Conservation (phyloP, 2,888 invertebrate species). For the Steromphala cineraria region DNA sequence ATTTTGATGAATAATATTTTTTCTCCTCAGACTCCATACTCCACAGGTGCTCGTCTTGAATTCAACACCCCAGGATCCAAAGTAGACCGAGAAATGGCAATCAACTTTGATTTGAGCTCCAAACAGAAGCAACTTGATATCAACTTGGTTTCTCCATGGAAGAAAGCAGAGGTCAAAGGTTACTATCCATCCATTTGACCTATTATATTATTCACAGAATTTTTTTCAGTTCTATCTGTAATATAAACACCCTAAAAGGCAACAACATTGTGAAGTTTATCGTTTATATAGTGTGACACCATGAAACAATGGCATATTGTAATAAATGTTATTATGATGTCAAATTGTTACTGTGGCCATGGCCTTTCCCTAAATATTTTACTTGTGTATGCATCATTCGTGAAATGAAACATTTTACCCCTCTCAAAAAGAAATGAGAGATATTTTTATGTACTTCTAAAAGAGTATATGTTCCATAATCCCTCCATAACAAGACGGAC, state of each 20-base stretch:
- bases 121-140: slow-evolving; percentile 51
- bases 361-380: too few relatives aligned
- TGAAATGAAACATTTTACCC: too few relatives aligned
- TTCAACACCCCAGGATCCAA: slow-evolving; percentile 90
- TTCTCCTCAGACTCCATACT: slow-evolving; percentile 47
- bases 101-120: slow-evolving; percentile 66
- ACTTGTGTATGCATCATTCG: too few relatives aligned
- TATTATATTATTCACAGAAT: too few relatives aligned
- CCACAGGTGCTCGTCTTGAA: slow-evolving; percentile 66
- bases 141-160: slow-evolving; percentile 70
- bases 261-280: too few relatives aligned
- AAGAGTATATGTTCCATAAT: neutral
- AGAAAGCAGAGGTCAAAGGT: slow-evolving; percentile 69
- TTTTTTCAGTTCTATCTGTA: neutral
- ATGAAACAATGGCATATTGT: too few relatives aligned
- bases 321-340: too few relatives aligned
- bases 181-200: slow-evolving; percentile 14
- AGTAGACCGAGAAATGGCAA: slow-evolving; percentile 80
- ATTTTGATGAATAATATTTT: neutral
- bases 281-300: too few relatives aligned
- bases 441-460: too few relatives aligned
- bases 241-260: too few relatives aligned
- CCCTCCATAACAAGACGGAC: neutral
- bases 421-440: too few relatives aligned
- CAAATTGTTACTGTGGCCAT: too few relatives aligned